Evolutionary conservation across 1,140 invertebrate species (phyloP), one percentile per base, ranked within the genome.

Genomic region (Lepidotrigona ventralis): DNA sequence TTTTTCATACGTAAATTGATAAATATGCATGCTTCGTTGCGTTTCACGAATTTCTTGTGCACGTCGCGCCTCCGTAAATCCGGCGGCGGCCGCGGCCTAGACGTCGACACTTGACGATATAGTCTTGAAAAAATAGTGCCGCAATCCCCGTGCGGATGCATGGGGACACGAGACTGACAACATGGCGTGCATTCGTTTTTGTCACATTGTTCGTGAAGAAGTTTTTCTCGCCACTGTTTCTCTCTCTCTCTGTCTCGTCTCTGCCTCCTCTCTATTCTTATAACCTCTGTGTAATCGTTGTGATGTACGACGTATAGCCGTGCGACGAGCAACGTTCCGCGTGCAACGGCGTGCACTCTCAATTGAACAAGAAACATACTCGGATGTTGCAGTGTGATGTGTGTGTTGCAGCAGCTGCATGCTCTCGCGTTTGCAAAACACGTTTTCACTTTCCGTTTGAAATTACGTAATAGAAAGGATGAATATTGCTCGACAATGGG

Each of bases 161-260:
- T 89, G 92, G 23, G 4, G 92, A 93, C 93, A 93, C 93, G 93
- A 94, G 94, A 86, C 95, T 96, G 95, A 96, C 96, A 96, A 96
- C 96, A 96, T 96, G 96, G 96, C 96, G 96, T 95, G 95, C 95
- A 93, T 90, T 94, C 89, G 91, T 90, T 92, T 92, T 92, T 92
- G 89, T 92, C 88, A 91, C 91, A 90, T 91, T 89, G 89, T 73
- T 81, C 79, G 39, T 29, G 39, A 26, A 39, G 60, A 86, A n/a
- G n/a, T n/a, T n/a, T n/a, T 81, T 75, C 79, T 76, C 64, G 39
- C 58, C 33, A 60, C 19, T 39, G 39, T 63, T n/a, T 46, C 15
- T 46, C 11, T n/a, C n/a, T n/a, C n/a, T n/a, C n/a, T n/a, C n/a
- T n/a, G n/a, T n/a, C n/a, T n/a, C n/a, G n/a, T n/a, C 23, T 17